Evolutionary conservation across 2,113 vertebrate species (phyloP).

Genomic region (Amazona vittata): DNA sequence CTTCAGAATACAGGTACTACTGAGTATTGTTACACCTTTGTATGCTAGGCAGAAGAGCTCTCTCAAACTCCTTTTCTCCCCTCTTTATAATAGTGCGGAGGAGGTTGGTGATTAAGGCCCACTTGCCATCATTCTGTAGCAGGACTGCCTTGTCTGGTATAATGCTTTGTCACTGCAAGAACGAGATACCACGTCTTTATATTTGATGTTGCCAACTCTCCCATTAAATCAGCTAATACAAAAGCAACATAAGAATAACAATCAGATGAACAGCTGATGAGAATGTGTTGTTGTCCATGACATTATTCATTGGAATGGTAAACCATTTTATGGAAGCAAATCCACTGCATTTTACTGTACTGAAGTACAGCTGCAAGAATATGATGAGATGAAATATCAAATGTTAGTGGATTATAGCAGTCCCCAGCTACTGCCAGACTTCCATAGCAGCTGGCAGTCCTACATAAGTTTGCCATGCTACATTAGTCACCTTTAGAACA

Average conservation of each 20-base stretch:
- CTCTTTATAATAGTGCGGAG: accelerated
- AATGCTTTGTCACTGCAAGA: not conserved
- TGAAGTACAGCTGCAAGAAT: not conserved
- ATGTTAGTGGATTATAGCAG: not conserved
- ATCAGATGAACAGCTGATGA: not conserved
- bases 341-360: not conserved
- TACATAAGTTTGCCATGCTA: not conserved
- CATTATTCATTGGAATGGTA: not conserved
- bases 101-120: not conserved
- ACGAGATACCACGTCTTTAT: not conserved
- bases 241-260: not conserved
- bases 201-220: not conserved
- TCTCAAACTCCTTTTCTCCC: not conserved
- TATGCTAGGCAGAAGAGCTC: not conserved
- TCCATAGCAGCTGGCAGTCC: not conserved
- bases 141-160: not conserved
- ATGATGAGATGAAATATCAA: not conserved
- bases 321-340: not conserved
- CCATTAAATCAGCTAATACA: not conserved
- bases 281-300: not conserved
- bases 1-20: not conserved
- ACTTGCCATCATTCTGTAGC: not conserved
- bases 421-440: not conserved
- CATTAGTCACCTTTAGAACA: not conserved
- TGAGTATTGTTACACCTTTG: not conserved